Evolutionary conservation across 2,797 vertebrate genomes (phyloP).

Genomic region (Vireo griseus): DNA sequence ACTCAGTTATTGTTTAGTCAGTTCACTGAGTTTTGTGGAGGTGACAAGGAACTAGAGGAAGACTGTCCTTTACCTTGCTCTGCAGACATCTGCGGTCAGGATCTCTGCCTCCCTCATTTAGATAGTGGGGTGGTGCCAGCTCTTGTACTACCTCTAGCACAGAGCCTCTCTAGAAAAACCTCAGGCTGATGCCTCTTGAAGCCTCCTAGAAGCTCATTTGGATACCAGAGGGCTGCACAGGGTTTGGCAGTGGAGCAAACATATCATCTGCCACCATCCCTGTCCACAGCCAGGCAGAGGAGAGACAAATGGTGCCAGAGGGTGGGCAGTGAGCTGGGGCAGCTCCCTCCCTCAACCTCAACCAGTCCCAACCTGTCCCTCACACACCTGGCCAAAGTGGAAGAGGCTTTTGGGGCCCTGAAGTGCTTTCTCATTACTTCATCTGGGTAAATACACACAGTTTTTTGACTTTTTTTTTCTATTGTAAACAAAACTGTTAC

Average conservation of each 20-base stretch:
- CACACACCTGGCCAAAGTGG: neutral
- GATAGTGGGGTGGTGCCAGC: too few species aligned
- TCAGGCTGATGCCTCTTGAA: neutral
- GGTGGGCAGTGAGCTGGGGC: neutral
- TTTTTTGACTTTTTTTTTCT: neutral
- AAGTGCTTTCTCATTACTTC: neutral
- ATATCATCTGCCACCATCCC: accelerated
- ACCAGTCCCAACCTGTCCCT: neutral
- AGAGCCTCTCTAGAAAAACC: neutral
- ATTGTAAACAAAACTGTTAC: neutral
- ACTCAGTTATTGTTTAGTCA: neutral
- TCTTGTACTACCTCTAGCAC: neutral
- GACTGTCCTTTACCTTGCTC: neutral
- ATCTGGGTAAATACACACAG: neutral
- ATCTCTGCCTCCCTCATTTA: neutral
- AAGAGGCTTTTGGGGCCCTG: neutral
- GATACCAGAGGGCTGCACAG: neutral
- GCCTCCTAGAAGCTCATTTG: neutral
- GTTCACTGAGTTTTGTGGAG: neutral
- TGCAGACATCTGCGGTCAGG: accelerated
- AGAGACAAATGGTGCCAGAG: neutral
- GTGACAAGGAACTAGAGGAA: neutral
- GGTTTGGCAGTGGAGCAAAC: neutral
- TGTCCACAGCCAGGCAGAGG: neutral
- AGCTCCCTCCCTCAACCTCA: neutral